phyloP scores from a whole-genome alignment of 2,113 vertebrate genomes.

The Strix aluco region DNA sequence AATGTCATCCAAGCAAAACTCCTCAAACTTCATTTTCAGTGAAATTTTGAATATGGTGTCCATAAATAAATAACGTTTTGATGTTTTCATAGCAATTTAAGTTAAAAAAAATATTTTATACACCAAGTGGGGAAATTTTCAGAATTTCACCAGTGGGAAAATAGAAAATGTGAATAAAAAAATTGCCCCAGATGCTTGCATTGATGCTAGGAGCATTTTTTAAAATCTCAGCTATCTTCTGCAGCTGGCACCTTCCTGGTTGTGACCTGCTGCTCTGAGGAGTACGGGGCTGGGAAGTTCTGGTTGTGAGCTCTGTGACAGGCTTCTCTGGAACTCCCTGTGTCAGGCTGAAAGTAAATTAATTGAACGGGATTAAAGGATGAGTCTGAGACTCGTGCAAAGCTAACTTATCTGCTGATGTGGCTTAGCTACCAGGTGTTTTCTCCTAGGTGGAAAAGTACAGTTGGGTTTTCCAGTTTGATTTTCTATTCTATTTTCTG shows the following conservation, averaged over 20 bases:
- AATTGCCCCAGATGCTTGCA: not conserved
- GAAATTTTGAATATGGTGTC: not conserved
- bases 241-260: not conserved
- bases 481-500: not conserved
- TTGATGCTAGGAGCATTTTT: not conserved
- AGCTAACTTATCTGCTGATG: rapidly evolving
- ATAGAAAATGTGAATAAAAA: not conserved
- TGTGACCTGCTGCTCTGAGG: not conserved
- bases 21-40: not conserved
- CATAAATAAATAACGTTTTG: not conserved
- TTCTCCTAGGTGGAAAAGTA: not conserved
- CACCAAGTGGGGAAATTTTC: not conserved
- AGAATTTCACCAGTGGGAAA: not conserved
- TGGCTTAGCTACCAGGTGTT: not conserved
- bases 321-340: not conserved
- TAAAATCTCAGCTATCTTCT: no score
- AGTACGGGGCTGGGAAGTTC: not conserved
- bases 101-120: not conserved
- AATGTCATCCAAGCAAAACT: not conserved
- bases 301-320: rapidly evolving
- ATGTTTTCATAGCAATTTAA: not conserved
- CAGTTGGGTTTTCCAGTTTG: not conserved
- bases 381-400: not conserved
- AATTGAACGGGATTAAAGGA: no score
- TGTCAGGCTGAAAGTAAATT: not conserved